These are phyloP conservation scores for Paramisgurnus dabryanus DNA, from an alignment of 2,113 vertebrate genomes.

Conservation along the genomic window DNA sequence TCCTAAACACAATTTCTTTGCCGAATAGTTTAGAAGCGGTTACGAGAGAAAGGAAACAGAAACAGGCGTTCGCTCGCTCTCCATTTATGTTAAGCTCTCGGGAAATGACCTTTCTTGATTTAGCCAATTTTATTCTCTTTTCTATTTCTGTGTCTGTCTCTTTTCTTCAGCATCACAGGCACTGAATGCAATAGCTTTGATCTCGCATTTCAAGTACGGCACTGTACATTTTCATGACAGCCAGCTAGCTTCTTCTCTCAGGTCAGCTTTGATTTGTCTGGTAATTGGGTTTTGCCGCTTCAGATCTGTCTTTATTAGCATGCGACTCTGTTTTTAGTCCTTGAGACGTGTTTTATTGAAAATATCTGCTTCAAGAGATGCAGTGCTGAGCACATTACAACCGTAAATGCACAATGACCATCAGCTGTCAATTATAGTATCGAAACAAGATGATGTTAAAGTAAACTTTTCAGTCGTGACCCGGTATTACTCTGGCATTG, in stretches of 20 bases:
- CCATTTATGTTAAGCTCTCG: not conserved
- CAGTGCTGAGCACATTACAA: not conserved
- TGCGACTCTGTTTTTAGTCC: not conserved
- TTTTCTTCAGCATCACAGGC: not conserved
- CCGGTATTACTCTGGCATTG: too few species aligned
- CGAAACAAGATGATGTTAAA: too few species aligned
- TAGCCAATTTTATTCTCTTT: not conserved
- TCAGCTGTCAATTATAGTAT: too few species aligned
- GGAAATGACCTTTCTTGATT: not conserved
- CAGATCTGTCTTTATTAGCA: constrained; percentile 11
- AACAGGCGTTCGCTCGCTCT: not conserved
- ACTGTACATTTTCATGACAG: not conserved
- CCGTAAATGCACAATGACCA: too few species aligned
- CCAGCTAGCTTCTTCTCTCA: not conserved
- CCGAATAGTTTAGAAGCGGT: not conserved
- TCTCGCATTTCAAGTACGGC: not conserved
- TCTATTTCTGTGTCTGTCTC: not conserved
- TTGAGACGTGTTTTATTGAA: constrained; percentile 1
- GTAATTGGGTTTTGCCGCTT: not conserved
- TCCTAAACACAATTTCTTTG: constrained; percentile 21
- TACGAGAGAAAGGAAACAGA: not conserved
- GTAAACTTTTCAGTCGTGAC: too few species aligned
- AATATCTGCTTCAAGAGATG: not conserved
- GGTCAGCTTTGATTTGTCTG: not conserved
- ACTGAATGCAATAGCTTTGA: not conserved